Conservation (phyloP, 2,797 vertebrate genomes). For the Mergus octosetaceus region DNA sequence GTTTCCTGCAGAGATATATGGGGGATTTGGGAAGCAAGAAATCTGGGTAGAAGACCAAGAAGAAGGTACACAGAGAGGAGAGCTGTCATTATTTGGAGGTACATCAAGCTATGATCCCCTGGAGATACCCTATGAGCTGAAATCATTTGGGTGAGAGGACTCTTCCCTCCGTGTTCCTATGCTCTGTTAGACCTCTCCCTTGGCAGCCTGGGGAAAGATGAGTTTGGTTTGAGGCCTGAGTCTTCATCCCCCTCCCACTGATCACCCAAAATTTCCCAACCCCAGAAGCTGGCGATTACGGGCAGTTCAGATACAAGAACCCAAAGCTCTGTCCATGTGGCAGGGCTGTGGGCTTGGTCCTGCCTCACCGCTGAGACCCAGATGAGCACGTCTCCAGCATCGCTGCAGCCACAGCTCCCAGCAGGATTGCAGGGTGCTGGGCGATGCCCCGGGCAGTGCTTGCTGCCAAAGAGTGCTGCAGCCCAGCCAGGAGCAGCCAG, state of each 20-base stretch:
- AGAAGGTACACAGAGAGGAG: background rate
- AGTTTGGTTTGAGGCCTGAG: background rate
- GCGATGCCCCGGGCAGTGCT: background rate
- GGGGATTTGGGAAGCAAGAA: background rate
- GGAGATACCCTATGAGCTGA: background rate
- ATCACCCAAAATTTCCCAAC: background rate
- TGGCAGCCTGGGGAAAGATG: accelerated
- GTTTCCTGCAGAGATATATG: background rate
- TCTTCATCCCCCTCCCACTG: background rate
- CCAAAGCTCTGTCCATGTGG: background rate
- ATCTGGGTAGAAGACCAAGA: background rate
- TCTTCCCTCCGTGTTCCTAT: accelerated
- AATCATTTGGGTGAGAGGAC: accelerated
- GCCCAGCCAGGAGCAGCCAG: background rate
- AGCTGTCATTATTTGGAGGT: background rate
- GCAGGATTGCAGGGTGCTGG: background rate
- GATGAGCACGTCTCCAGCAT: background rate
- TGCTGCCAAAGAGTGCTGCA: background rate
- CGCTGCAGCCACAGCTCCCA: background rate
- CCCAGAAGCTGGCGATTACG: background rate
- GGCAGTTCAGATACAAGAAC: background rate
- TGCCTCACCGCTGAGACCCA: background rate
- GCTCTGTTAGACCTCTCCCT: background rate
- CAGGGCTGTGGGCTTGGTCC: background rate
- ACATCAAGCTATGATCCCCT: accelerated